Evolutionary conservation across 2,113 vertebrate species (phyloP).

Genomic region (Tursiops truncatus): DNA sequence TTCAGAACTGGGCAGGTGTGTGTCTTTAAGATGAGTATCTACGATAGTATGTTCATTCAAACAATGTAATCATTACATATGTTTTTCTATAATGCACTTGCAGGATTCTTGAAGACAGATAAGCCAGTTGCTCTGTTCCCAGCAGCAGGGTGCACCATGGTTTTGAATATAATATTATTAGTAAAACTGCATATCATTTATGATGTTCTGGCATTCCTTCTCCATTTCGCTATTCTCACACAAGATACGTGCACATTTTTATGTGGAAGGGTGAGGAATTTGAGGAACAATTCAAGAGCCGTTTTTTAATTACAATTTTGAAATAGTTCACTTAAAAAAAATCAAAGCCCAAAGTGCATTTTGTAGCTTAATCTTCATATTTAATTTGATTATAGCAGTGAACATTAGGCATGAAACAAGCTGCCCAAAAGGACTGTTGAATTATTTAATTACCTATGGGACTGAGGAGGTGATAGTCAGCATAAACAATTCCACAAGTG

Average conservation of each 20-base stretch:
- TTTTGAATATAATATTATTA: background rate
- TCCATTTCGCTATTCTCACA: background rate
- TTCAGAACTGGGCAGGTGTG: background rate
- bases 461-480: background rate
- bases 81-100: background rate
- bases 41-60: background rate
- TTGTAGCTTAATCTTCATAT: slow-evolving; percentile 4
- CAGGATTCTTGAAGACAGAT: background rate
- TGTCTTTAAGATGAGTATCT: background rate
- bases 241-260: background rate
- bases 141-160: background rate
- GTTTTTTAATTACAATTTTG: background rate
- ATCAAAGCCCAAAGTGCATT: background rate
- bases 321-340: background rate
- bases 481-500: background rate
- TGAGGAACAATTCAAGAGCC: background rate
- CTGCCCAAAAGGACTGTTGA: background rate
- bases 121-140: background rate
- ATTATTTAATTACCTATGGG: slow-evolving; percentile 2
- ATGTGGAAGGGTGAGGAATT: background rate
- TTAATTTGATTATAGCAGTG: slow-evolving; percentile 26
- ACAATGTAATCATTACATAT: background rate
- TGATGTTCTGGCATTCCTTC: background rate
- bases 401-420: slow-evolving; percentile 4
- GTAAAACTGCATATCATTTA: background rate